phyloP scores from a whole-genome alignment of 2,797 vertebrate genomes.

The Parambassis ranga region DNA sequence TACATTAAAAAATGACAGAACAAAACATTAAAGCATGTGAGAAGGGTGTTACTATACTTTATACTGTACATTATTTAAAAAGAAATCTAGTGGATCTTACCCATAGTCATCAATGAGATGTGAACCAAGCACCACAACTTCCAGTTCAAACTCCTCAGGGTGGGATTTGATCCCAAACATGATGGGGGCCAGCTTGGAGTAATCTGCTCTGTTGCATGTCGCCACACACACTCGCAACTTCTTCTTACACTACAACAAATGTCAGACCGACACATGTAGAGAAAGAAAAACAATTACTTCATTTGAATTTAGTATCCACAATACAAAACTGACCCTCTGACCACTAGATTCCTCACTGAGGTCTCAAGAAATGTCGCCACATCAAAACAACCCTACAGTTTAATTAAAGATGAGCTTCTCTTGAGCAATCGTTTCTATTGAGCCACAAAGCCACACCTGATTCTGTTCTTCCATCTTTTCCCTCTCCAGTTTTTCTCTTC shows the following conservation, averaged over 20 bases:
- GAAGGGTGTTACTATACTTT: too few species aligned
- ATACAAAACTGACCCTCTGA: not conserved
- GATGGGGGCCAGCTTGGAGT: conserved; percentile 97
- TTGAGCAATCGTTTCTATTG: too few species aligned
- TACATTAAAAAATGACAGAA: not conserved
- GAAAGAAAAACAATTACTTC: not conserved
- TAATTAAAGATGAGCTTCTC: too few species aligned
- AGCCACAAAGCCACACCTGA: conserved; percentile 35
- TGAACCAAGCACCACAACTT: conserved; percentile 94
- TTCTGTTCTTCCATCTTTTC: conserved; percentile 34
- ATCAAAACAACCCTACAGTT: not conserved
- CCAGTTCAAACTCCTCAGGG: conserved; percentile 91
- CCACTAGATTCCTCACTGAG: too few species aligned
- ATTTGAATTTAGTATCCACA: not conserved
- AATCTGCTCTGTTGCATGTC: conserved; percentile 97
- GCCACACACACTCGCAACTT: conserved; percentile 93
- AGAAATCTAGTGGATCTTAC: conserved; percentile 72
- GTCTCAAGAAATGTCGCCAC: not conserved
- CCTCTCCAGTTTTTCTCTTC: conserved; percentile 81
- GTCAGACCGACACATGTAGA: not conserved
- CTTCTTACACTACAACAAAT: conserved; percentile 73
- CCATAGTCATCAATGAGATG: conserved; percentile 98
- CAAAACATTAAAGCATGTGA: not conserved
- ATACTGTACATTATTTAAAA: not conserved
- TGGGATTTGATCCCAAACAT: conserved; percentile 95